These are phyloP conservation scores for Oithona nana DNA, from an alignment of 2,888 invertebrate genomes.

Conservation along the genomic window DNA sequence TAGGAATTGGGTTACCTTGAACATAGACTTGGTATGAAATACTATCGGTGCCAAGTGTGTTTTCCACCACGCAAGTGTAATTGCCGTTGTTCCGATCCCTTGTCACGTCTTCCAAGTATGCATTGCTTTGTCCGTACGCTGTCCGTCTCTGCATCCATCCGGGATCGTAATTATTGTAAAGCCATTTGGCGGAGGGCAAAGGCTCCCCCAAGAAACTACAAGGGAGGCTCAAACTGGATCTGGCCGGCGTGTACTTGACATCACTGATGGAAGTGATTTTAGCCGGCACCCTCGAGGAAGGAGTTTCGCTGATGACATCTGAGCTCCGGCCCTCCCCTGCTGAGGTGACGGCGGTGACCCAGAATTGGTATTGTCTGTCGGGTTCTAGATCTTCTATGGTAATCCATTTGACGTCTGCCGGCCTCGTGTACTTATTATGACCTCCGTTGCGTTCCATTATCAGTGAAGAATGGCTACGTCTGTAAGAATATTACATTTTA, in stretches of 20 bases:
- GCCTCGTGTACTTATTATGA: neutral
- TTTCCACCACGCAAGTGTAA: slow-evolving; percentile 71
- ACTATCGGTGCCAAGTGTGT: slow-evolving; percentile 59
- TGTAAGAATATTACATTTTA: too few species aligned
- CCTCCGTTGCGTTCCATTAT: neutral
- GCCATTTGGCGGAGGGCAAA: slow-evolving; percentile 51
- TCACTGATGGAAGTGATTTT: slow-evolving; percentile 66
- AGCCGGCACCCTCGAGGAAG: slow-evolving; percentile 61
- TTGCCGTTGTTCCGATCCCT: slow-evolving; percentile 60
- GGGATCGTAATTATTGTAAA: slow-evolving; percentile 7
- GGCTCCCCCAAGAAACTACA: slow-evolving; percentile 71
- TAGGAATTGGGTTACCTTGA: slow-evolving; percentile 27
- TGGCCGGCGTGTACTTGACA: slow-evolving; percentile 44
- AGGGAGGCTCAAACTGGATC: slow-evolving; percentile 57
- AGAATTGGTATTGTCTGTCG: slow-evolving; percentile 32
- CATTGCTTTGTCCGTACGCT: slow-evolving; percentile 4
- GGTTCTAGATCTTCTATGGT: neutral
- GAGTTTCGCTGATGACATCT: slow-evolving; percentile 50
- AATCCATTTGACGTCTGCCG: neutral
- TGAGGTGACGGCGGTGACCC: slow-evolving; percentile 54
- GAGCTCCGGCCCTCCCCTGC: slow-evolving; percentile 68
- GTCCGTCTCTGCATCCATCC: slow-evolving; percentile 3
- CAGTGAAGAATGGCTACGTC: neutral
- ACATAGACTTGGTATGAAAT: slow-evolving; percentile 51
- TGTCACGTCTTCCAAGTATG: slow-evolving; percentile 39